These are phyloP conservation scores for Rhea pennata DNA, from an alignment of 2,113 vertebrate species.

Conservation along the genomic window DNA sequence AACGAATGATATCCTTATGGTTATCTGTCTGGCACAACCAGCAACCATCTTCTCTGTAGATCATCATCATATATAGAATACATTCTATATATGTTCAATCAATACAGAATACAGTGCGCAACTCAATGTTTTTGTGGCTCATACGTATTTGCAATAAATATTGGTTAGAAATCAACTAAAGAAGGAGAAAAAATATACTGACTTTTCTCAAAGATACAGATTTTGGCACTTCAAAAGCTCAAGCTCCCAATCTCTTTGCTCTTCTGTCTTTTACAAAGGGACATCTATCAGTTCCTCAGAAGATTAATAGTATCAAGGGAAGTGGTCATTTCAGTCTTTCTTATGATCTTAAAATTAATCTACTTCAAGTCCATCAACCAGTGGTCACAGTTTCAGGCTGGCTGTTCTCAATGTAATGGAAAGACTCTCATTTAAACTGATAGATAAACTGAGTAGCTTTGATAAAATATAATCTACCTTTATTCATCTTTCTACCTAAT, in stretches of 20 bases:
- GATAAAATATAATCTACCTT: slow-evolving; percentile 63
- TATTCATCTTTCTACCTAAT: slow-evolving; percentile 69
- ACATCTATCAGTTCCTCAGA: slow-evolving; percentile 7
- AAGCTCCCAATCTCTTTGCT: not conserved
- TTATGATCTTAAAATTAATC: slow-evolving; percentile 57
- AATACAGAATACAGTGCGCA: not conserved
- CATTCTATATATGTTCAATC: too few species aligned
- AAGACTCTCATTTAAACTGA: slow-evolving; percentile 68
- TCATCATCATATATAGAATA: not conserved
- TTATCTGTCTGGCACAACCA: not conserved
- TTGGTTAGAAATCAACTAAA: not conserved
- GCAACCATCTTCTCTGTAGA: rapidly evolving
- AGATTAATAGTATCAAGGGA: slow-evolving; percentile 25
- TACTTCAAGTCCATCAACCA: slow-evolving; percentile 51
- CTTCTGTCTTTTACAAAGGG: slow-evolving; percentile 12
- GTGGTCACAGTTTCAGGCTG: slow-evolving; percentile 14
- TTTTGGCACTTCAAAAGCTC: not conserved
- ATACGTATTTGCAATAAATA: not conserved
- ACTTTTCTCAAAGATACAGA: not conserved
- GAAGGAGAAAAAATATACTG: not conserved
- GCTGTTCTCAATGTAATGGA: slow-evolving; percentile 35
- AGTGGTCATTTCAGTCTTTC: slow-evolving; percentile 49
- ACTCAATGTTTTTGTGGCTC: not conserved
- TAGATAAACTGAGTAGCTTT: slow-evolving; percentile 67
- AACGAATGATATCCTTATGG: not conserved